A percentile compares a stretch with the other conserved stretches of the same genome.
Conservation (phyloP, 2,888 invertebrate genomes). For the Orthosia gracilis region DNA sequence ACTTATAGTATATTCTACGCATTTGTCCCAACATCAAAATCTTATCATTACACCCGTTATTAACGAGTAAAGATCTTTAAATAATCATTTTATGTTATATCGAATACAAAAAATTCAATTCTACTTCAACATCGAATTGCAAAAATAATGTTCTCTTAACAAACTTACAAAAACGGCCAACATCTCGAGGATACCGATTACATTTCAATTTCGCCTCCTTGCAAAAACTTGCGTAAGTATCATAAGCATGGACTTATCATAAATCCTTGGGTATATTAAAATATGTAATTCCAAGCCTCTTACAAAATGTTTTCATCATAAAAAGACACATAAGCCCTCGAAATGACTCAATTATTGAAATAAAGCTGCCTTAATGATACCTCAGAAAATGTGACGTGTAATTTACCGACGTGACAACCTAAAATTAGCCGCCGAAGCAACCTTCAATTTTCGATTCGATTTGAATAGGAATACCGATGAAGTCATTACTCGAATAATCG, state of each 20-base stretch:
- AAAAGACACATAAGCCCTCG: constrained; percentile 42
- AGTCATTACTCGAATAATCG: constrained; percentile 63
- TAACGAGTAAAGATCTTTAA: too few relatives aligned
- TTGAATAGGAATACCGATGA: constrained; percentile 63
- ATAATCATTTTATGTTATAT: too few relatives aligned
- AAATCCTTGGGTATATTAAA: constrained; percentile 33
- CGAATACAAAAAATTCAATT: background rate
- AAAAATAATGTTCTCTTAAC: background rate
- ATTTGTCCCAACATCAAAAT: background rate
- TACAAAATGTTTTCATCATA: constrained; percentile 49
- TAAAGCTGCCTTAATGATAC: constrained; percentile 70
- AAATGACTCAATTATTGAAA: constrained; percentile 72
- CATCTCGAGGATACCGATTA: background rate
- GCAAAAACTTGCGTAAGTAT: constrained; percentile 29
- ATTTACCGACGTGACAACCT: constrained; percentile 65
- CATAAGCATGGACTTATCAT: constrained; percentile 19
- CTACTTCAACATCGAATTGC: background rate
- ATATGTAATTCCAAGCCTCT: constrained; percentile 42
- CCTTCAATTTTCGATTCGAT: constrained; percentile 63
- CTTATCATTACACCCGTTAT: background rate
- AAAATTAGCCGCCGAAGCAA: constrained; percentile 54
- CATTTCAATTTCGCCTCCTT: constrained; percentile 4
- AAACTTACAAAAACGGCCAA: background rate
- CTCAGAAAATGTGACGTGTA: constrained; percentile 76
- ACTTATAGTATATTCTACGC: background rate